phyloP scores from a whole-genome alignment of 2,888 invertebrate species.

The Eristalis tenax region DNA sequence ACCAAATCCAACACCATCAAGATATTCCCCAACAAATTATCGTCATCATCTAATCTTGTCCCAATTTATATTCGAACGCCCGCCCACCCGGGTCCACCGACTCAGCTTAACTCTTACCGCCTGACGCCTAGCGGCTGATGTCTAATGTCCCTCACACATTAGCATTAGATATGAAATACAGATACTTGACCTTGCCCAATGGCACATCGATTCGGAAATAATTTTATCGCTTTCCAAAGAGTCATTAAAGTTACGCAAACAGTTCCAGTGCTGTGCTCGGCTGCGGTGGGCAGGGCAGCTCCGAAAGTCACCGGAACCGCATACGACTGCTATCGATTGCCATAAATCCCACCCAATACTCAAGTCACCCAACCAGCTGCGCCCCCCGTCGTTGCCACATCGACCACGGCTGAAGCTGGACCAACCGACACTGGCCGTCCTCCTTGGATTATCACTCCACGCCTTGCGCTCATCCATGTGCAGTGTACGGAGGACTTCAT shows the following conservation, averaged over 20 bases:
- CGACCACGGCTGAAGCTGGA: constrained; percentile 16
- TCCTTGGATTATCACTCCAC: not conserved
- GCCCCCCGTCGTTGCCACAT: constrained; percentile 13
- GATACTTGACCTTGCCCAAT: constrained; percentile 49
- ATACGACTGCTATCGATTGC: constrained; percentile 60
- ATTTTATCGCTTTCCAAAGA: constrained; percentile 51
- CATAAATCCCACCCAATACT: constrained; percentile 61
- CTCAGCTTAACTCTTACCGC: not conserved
- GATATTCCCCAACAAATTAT: constrained; percentile 33
- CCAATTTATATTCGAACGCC: constrained; percentile 44
- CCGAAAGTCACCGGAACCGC: constrained; percentile 14
- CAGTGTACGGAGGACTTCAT: constrained; percentile 23
- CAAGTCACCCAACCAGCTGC: not conserved
- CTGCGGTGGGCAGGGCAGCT: not conserved
- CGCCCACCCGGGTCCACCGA: not conserved
- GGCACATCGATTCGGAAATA: constrained; percentile 49
- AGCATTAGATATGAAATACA: constrained; percentile 64
- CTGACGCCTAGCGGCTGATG: not conserved
- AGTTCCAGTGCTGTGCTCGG: not conserved
- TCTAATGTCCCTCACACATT: constrained; percentile 22
- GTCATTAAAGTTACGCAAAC: constrained; percentile 51
- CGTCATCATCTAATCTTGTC: constrained; percentile 47
- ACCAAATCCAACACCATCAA: constrained; percentile 28
- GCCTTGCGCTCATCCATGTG: not conserved
- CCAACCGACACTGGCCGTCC: not conserved